A percentile compares a stretch with the other conserved stretches of the same genome.
phyloP scores from a whole-genome alignment of 2,888 invertebrate species.

The Cheilosia urbana region DNA sequence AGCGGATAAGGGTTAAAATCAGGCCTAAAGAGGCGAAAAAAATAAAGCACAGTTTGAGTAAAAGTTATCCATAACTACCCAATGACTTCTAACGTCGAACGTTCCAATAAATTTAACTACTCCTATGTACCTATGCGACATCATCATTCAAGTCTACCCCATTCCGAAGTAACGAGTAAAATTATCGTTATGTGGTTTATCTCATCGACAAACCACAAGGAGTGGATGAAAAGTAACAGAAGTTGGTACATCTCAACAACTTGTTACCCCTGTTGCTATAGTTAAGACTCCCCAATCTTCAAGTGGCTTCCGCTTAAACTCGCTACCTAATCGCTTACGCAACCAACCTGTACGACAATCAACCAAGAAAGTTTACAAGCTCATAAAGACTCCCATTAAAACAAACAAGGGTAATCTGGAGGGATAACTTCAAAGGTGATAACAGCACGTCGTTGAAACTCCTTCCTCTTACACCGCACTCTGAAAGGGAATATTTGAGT shows the following conservation, averaged over 20 bases:
- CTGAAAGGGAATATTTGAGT: constrained; percentile 67
- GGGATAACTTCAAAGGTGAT: constrained; percentile 74
- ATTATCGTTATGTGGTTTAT: constrained; percentile 11
- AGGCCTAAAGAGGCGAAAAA: no score
- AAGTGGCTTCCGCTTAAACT: constrained; percentile 19
- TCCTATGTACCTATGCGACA: no score
- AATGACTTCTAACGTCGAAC: no score
- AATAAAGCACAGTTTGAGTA: no score
- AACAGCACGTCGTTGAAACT: constrained; percentile 44
- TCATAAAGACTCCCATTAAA: constrained; percentile 72
- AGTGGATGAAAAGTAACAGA: background rate
- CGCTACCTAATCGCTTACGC: constrained; percentile 42
- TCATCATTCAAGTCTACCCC: background rate
- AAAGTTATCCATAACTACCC: no score
- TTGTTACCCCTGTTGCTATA: constrained; percentile 12
- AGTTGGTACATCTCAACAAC: constrained; percentile 16
- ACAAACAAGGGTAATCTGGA: constrained; percentile 67
- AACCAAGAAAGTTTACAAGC: constrained; percentile 70
- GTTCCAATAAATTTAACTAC: no score
- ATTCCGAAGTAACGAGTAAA: background rate
- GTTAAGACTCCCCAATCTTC: constrained; percentile 15
- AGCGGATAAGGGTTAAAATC: no score
- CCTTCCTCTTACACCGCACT: constrained; percentile 1
- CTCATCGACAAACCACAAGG: constrained; percentile 28
- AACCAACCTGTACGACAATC: constrained; percentile 71